These are phyloP conservation scores for Hemicrepidius hirtus DNA, from an alignment of 2,888 invertebrate genomes.

Conservation along the genomic window DNA sequence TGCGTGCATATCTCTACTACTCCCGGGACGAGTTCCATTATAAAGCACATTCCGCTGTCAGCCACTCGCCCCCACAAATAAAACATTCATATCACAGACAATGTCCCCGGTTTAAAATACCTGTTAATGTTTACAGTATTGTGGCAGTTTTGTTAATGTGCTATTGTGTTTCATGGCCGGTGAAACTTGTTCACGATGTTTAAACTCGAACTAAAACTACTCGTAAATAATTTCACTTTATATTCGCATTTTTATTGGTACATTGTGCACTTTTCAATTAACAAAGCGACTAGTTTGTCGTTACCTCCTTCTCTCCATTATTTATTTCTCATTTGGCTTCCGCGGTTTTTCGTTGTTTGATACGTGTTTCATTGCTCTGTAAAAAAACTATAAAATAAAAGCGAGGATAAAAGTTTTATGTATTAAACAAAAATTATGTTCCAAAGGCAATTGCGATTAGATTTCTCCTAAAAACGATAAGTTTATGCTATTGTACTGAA, in stretches of 20 bases:
- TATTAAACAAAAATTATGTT: too few species aligned
- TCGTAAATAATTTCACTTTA: neutral
- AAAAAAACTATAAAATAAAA: too few species aligned
- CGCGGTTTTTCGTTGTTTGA: too few species aligned
- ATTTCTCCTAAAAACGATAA: too few species aligned
- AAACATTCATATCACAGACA: slow-evolving; percentile 64
- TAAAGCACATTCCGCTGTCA: slow-evolving; percentile 62
- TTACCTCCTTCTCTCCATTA: too few species aligned
- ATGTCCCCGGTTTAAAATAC: slow-evolving; percentile 40
- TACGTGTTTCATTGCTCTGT: too few species aligned
- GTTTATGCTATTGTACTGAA: too few species aligned
- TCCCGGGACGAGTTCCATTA: slow-evolving; percentile 62
- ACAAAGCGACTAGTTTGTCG: neutral
- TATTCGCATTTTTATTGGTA: too few species aligned
- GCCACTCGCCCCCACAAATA: slow-evolving; percentile 59
- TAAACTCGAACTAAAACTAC: neutral
- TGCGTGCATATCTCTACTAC: slow-evolving; percentile 63
- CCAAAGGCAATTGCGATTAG: too few species aligned
- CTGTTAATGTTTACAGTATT: slow-evolving; percentile 41
- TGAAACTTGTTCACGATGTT: neutral
- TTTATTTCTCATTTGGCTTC: too few species aligned
- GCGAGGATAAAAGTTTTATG: too few species aligned
- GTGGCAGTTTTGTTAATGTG: slow-evolving; percentile 33
- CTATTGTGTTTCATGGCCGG: slow-evolving; percentile 12
- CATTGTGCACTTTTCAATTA: too few species aligned